Conservation (phyloP, 2,113 vertebrate species). For the Chascanopsetta lugubris region DNA sequence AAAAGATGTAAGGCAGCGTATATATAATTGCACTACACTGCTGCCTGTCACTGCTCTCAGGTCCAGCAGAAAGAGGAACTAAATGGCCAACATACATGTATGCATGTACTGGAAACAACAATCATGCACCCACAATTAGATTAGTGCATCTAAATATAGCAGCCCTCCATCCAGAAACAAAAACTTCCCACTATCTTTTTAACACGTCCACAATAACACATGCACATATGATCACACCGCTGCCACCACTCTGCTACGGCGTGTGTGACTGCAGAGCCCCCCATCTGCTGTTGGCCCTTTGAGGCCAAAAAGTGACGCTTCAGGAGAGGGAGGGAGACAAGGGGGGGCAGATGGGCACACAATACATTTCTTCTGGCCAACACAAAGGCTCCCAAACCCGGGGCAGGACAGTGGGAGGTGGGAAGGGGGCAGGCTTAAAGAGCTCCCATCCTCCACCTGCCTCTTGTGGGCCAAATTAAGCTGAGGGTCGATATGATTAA, state of each 20-base stretch:
- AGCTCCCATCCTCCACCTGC: conserved; percentile 58
- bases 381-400: conserved; percentile 46
- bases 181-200: conserved; percentile 24
- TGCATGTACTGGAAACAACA: conserved; percentile 5
- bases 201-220: conserved; percentile 15
- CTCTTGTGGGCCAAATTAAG: conserved; percentile 4
- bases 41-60: background rate
- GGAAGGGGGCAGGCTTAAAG: conserved; percentile 10
- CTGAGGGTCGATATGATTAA: background rate
- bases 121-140: conserved; percentile 12
- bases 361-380: conserved; percentile 56
- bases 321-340: conserved; percentile 30
- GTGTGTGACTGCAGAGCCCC: conserved; percentile 13
- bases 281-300: conserved; percentile 67
- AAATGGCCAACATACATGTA: background rate
- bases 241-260: conserved; percentile 35
- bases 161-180: conserved; percentile 29
- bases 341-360: conserved; percentile 71
- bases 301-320: conserved; percentile 50
- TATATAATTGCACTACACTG: too few relatives aligned
- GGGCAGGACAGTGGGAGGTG: conserved; percentile 33
- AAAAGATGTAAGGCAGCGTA: too few relatives aligned
- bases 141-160: conserved; percentile 33
- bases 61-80: conserved; percentile 8
- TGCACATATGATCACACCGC: conserved; percentile 20